A percentile compares a stretch with the other conserved stretches of the same genome.
Conservation (phyloP, 2,888 invertebrate genomes). For the Mesoligia furuncula region DNA sequence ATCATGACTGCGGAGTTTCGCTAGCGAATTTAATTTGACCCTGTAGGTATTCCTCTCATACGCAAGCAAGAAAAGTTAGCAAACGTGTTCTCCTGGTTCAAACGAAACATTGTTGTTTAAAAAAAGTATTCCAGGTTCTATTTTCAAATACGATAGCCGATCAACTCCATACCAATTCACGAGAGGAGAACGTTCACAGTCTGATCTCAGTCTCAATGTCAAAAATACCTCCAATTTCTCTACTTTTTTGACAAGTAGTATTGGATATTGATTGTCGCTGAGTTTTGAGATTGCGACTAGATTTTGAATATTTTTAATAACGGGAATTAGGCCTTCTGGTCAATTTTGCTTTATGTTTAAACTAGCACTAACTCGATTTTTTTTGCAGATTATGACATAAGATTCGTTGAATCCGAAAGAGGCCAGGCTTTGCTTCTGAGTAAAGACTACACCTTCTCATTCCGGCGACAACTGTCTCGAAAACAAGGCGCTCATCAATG, state of each 20-base stretch:
- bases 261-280: too few relatives aligned
- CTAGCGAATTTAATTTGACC: too few relatives aligned
- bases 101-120: not conserved
- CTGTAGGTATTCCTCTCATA: not conserved
- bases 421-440: slow-evolving; percentile 29
- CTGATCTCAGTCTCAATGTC: too few relatives aligned
- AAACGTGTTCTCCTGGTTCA: not conserved
- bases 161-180: too few relatives aligned
- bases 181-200: too few relatives aligned
- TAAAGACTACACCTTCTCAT: slow-evolving; percentile 31
- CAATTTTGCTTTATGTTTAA: not conserved
- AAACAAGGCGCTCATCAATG: slow-evolving; percentile 41
- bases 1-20: too few relatives aligned
- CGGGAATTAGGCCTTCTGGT: not conserved
- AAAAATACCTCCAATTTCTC: too few relatives aligned
- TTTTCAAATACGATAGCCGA: not conserved
- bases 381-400: slow-evolving; percentile 19
- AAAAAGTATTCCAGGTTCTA: not conserved
- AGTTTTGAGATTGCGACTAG: too few relatives aligned
- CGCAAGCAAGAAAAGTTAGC: not conserved
- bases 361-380: too few relatives aligned
- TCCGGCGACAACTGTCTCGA: slow-evolving; percentile 32
- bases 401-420: slow-evolving; percentile 34
- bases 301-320: too few relatives aligned
- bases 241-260: too few relatives aligned